Evolutionary conservation across 2,797 vertebrate species (phyloP), one percentile per base, ranked within the genome.

Genomic region (Centroberyx gerrardi): DNA sequence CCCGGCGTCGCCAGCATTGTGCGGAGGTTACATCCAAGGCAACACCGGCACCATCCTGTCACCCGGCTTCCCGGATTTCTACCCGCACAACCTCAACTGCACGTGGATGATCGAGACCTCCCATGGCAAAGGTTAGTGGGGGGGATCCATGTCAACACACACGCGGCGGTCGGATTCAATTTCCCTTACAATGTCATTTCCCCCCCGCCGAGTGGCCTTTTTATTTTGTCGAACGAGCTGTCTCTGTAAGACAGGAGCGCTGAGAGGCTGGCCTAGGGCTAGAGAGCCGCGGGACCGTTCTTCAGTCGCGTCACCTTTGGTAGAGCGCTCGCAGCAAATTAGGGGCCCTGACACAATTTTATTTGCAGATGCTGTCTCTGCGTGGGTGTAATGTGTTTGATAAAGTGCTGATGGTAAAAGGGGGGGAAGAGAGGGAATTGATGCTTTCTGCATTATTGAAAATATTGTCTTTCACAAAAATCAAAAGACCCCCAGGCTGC

Each of bases 51-150:
- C 98, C 83, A 97, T 99, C 90, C 90, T 99, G 55, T 99, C 98
- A 2, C 98, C 98, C 2, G 98, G 98, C 28, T 99, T 99, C 84
- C 98, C 98, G 9, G 98, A 99, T 87, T 99, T 99, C 89, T 99
- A 99, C 88, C 98, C 98, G 2, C 99, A 99, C 93, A 99, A 99
- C 93, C 91, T 99, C 91, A 99, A 99, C 94, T 99, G 98, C 92
- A 99, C 98, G 0, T 99, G 98, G 98, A 93, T 97, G 1, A 98
- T 99, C 28, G 98, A 99, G 92, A 96, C 97, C 1, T 98, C 98
- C 0, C 98, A 99, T 15, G 98, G 98, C 77, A 99, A 99, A 96
- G 98, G 98, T 99, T 83, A 96, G 91, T 31, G 31, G 58, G 72
- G 27, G 66, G 72, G 70, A 53, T 67, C 62, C 1, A 18, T 85